Base-by-base conservation (phyloP, 2,888 invertebrate genomes). In the Margaritifera margaritifera region DNA sequence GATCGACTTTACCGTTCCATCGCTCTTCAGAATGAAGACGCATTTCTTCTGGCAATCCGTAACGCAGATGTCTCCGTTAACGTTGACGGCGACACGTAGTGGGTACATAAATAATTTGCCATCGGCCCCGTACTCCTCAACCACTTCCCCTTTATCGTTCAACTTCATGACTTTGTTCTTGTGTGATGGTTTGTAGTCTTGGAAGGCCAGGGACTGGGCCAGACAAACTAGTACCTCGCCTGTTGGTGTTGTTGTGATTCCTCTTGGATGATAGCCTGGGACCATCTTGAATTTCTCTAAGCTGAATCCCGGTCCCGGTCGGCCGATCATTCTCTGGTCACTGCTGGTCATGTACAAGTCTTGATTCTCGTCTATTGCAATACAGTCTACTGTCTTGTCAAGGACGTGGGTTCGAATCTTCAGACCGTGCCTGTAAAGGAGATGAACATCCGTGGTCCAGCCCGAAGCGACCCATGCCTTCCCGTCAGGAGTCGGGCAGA, bases 1-100 rank as follows among this genome's bases (percentile, higher is more conserved):
- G 24, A 71, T 74, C n/a, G 71, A 70, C 54, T 79, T 79, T 6
- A 77, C 50, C 27, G 72, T 69, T 24, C 79, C 79, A 53, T 66
- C 64, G 11, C 64, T 25, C 56, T 80, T 72, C 55, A 83, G 70
- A 31, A 84, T 78, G 11, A 79, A 60, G 1, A 84, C 76, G 52
- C 78, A 64, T 58, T 68, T 66, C 42, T 77, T 75, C 18, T 72
- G 72, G 54, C 80, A 75, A 61, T 84, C 83, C 0, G 80, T 74
- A 20, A 83, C 78, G 56, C 80, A 80, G 18, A 84, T 77, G 62
- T 84, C 82, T 20, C 76, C 80, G 52, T 80, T 82, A 62, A 82
- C 78, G 69, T 82, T 83, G 6, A 82, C 79, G 8, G 81, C 81
- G n/a, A 83, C 75, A 54, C 81, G 74, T 24, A 82, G 73, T 20